A percentile compares a stretch with the other conserved stretches of the same genome.
Evolutionary conservation across 1,140 invertebrate genomes (phyloP).

Genomic region (Lethocerus indicus): DNA sequence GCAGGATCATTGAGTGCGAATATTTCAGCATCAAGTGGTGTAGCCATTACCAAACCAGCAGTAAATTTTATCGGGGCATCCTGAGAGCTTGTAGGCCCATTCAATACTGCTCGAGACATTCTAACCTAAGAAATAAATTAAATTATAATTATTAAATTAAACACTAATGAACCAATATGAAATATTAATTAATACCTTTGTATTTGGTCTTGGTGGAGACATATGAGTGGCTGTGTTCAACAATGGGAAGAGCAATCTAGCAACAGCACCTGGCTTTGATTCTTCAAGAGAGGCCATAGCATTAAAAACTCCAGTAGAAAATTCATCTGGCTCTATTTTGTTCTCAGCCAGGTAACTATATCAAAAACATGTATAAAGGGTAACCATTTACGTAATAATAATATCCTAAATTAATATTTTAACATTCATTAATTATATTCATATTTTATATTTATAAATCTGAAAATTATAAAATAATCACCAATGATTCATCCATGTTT

Average conservation of each 20-base stretch:
- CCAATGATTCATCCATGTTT: too few relatives aligned
- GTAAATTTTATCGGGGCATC: slow-evolving; percentile 86
- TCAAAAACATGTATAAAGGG: slow-evolving; percentile 1
- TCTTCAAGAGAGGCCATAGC: slow-evolving; percentile 62
- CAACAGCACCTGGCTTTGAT: slow-evolving; percentile 68
- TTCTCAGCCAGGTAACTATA: slow-evolving; percentile 26
- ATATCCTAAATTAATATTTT: too few relatives aligned
- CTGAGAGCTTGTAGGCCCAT: slow-evolving; percentile 64
- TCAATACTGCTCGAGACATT: slow-evolving; percentile 63
- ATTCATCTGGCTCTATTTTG: slow-evolving; percentile 47
- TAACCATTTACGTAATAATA: too few relatives aligned
- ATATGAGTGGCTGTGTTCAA: slow-evolving; percentile 41
- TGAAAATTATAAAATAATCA: too few relatives aligned
- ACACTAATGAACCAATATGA: not conserved
- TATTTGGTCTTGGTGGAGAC: slow-evolving; percentile 39
- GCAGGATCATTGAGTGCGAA: slow-evolving; percentile 54
- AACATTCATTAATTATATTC: too few relatives aligned
- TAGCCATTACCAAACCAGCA: slow-evolving; percentile 72
- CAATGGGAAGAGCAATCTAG: slow-evolving; percentile 63
- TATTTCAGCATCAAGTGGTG: slow-evolving; percentile 73
- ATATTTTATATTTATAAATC: too few relatives aligned
- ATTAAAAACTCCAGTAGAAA: slow-evolving; percentile 59
- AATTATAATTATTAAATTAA: not conserved
- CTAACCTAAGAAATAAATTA: slow-evolving; percentile 32
- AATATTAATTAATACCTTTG: slow-evolving; percentile 24